A percentile compares a stretch with the other conserved stretches of the same genome.
These are phyloP conservation scores for Bugula neritina DNA, from an alignment of 2,888 invertebrate genomes.

Conservation along the genomic window DNA sequence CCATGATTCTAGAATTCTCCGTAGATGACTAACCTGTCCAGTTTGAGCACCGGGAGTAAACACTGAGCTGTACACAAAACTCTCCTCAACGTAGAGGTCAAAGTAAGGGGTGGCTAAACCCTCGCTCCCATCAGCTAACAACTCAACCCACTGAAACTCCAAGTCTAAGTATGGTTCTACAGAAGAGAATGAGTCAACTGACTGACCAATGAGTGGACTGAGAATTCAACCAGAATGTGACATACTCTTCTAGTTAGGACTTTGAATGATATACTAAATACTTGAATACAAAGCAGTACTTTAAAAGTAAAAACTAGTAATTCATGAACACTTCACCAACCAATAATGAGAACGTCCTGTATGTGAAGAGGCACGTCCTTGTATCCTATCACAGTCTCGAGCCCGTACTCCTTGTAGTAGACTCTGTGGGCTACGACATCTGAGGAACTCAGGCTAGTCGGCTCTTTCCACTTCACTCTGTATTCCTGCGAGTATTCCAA, in stretches of 20 bases:
- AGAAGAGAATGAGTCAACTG: too few relatives aligned
- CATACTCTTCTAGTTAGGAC: too few relatives aligned
- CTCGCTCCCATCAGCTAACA: background rate
- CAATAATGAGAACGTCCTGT: background rate
- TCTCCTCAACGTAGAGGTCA: background rate
- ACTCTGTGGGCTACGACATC: constrained; percentile 4
- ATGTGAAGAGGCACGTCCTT: background rate
- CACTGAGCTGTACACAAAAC: background rate
- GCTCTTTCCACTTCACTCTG: background rate
- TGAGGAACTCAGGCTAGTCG: background rate
- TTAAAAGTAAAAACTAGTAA: too few relatives aligned
- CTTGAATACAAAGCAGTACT: too few relatives aligned
- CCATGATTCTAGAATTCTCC: too few relatives aligned
- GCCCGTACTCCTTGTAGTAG: constrained; percentile 12
- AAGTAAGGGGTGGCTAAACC: constrained; percentile 16
- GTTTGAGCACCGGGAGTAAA: background rate
- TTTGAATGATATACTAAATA: too few relatives aligned
- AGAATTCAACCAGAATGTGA: too few relatives aligned
- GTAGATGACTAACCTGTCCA: constrained; percentile 10
- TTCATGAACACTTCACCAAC: too few relatives aligned
- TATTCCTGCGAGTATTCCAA: too few relatives aligned
- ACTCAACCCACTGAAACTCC: constrained; percentile 5
- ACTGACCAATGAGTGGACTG: too few relatives aligned
- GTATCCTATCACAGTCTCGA: background rate
- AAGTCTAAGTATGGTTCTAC: background rate